Conservation (phyloP, 2,797 vertebrate species). For the Trachops cirrhosus region DNA sequence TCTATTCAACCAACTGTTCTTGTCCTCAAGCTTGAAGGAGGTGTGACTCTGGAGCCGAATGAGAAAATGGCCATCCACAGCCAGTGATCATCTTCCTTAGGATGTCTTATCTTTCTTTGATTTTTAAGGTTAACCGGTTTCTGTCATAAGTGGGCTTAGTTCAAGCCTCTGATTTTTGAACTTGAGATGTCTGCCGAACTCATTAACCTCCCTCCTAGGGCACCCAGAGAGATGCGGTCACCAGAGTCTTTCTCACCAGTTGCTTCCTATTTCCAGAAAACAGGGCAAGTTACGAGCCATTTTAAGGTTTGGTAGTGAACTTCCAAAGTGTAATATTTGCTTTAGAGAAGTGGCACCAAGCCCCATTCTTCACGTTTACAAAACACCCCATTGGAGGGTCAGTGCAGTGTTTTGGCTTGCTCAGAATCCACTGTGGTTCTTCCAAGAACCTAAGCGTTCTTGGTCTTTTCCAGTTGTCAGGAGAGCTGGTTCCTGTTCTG, state of each 20-base stretch:
- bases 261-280: background rate
- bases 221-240: background rate
- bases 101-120: background rate
- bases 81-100: background rate
- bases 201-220: background rate
- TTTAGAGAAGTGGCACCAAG: background rate
- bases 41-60: background rate
- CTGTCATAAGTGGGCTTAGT: background rate
- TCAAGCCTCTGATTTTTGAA: conserved; percentile 25
- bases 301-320: background rate
- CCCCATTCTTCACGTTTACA: background rate
- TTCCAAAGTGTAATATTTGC: background rate
- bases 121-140: background rate
- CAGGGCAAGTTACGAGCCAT: background rate
- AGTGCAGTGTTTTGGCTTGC: background rate
- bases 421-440: background rate
- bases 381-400: background rate
- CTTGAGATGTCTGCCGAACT: background rate
- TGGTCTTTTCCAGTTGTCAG: background rate
- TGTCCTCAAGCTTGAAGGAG: background rate
- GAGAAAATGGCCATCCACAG: background rate
- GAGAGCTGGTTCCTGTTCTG: background rate
- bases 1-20: background rate
- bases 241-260: background rate
- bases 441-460: background rate